phyloP scores from a whole-genome alignment of 2,888 invertebrate genomes.

The Drosophila mercatorum region DNA sequence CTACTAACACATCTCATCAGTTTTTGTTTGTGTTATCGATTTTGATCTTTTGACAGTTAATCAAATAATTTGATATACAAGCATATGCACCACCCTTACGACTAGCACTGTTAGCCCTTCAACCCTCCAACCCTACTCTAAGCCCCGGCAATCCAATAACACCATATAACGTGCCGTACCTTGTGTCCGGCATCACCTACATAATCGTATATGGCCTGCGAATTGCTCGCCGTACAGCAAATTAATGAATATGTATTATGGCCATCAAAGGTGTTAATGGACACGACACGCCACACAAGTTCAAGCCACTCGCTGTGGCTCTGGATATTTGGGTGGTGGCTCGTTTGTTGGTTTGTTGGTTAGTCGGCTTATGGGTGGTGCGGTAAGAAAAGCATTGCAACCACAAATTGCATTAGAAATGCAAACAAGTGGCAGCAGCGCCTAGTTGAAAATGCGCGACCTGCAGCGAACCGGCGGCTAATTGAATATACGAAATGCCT shows the following conservation, averaged over 20 bases:
- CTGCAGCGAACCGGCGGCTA: conserved; percentile 40
- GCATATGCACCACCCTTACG: conserved; percentile 26
- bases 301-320: conserved; percentile 27
- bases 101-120: background rate
- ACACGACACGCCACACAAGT: conserved; percentile 80
- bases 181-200: conserved; percentile 21
- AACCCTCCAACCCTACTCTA: background rate
- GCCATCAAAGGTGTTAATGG: conserved; percentile 78
- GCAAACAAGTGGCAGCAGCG: conserved; percentile 62
- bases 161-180: background rate
- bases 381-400: conserved; percentile 69
- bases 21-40: conserved; percentile 11
- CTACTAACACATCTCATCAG: background rate
- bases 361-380: conserved; percentile 1
- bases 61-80: conserved; percentile 45
- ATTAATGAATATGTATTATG: conserved; percentile 81
- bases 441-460: conserved; percentile 32
- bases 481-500: conserved; percentile 73
- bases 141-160: background rate
- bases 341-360: background rate
- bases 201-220: conserved; percentile 17
- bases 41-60: conserved; percentile 36
- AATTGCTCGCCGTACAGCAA: conserved; percentile 52
- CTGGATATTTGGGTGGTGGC: background rate
- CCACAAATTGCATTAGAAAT: conserved; percentile 79